Base-by-base conservation (phyloP, 2,113 vertebrate genomes). In the Protobothrops flavoviridis region DNA sequence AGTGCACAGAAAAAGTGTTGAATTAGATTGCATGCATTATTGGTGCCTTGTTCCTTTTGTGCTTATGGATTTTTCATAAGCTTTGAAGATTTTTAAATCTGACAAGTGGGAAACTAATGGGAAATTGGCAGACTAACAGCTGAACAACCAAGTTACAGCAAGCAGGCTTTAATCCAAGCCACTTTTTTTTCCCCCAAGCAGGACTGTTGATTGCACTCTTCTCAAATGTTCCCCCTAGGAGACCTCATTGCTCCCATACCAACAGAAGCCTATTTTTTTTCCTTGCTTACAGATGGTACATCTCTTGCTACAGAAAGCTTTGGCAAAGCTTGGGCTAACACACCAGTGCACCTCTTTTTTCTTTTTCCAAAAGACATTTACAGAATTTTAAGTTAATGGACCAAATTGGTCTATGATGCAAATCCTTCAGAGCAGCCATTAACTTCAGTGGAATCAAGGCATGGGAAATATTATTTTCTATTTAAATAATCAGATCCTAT, bases 401-500 rank as follows among this genome's bases (percentile, higher is more conserved):
- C 87, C 94, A 85, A 11, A 57, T 92, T 93, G 91, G 91, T n/a
- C 56, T 92, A 87, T 93, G 90, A 45, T 89, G 87, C 92, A 93
- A 95, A 59, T 93, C 81, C 87, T 85, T 52, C 91, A 90, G 92
- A 93, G 57, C 88, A 52, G n/a, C 53, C 92, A 12, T 57, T 50
- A 61, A 17, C 93, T 81, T 94, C 81, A 93, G 69, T 9, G 23
- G 2, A 61, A 61, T 29, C 2, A n/a, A 52, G 55, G 56, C 81
- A 53, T 24, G 89, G 88, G 50, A 93, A 91, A 24, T 94, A 95
- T 95, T 69, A n/a, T 92, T 94, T 92, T 94, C 90, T 64, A 90
- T 90, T 92, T 7, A 94, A 95, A 85, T 93, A 94, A 94, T 91
- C 48, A 93, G 91, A 94, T 93, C 23, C 17, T 52, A 50, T 94